Conservation (phyloP, 2,797 vertebrate species). For the Trichosurus vulpecula region DNA sequence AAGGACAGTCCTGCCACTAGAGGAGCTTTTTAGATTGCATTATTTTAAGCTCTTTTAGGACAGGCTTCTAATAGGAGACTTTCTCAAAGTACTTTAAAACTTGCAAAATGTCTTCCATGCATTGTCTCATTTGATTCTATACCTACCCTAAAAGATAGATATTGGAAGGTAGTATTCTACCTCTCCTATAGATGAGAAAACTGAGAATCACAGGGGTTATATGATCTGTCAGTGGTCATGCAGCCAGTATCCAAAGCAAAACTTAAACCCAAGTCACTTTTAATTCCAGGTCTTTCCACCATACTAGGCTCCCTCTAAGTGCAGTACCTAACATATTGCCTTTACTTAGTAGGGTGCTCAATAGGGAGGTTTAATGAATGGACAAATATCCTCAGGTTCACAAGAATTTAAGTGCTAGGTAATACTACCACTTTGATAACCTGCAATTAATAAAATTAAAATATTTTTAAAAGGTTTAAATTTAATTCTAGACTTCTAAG, state of each 20-base stretch:
- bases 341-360: not conserved
- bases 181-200: not conserved
- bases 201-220: not conserved
- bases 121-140: not conserved
- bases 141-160: not conserved
- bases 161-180: not conserved
- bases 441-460: not conserved
- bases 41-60: not conserved
- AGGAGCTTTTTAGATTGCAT: not conserved
- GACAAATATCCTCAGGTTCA: not conserved
- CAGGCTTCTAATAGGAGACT: not conserved
- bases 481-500: not conserved
- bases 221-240: not conserved
- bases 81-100: not conserved
- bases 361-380: not conserved
- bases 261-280: not conserved
- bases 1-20: not conserved
- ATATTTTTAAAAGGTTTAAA: not conserved
- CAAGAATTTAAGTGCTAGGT: not conserved
- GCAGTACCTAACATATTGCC: not conserved
- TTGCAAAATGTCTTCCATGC: not conserved
- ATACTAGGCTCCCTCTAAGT: not conserved
- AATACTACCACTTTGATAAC: not conserved
- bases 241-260: not conserved
- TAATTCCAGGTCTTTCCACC: not conserved